Evolutionary conservation across 1,140 invertebrate species (phyloP).

Genomic region (Drosophila pseudoananassae): DNA sequence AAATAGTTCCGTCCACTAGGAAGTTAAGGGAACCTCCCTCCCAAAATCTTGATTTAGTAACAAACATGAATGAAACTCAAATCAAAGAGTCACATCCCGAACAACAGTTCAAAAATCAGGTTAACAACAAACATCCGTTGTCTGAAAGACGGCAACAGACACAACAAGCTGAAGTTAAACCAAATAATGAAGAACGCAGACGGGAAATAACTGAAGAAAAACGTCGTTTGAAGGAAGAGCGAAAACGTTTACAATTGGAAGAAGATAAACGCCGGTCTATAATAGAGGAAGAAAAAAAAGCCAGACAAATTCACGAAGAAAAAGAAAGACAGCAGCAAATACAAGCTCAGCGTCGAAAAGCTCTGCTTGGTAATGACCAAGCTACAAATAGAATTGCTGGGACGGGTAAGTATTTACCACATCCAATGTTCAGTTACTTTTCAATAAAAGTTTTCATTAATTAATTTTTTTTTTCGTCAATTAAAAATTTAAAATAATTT

Average conservation of each 20-base stretch:
- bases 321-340: conserved; percentile 76
- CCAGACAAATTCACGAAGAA: conserved; percentile 71
- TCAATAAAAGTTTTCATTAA: neutral
- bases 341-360: conserved; percentile 75
- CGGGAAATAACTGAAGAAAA: conserved; percentile 64
- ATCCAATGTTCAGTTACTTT: neutral
- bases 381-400: neutral
- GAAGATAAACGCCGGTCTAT: conserved; percentile 84
- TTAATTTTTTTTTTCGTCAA: too few species aligned
- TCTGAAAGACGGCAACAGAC: conserved; percentile 58
- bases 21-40: conserved; percentile 19
- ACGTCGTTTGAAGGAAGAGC: conserved; percentile 75
- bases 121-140: conserved; percentile 37
- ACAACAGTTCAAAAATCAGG: conserved; percentile 10
- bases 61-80: conserved; percentile 10
- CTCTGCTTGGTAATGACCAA: conserved; percentile 57
- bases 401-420: neutral
- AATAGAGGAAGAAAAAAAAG: conserved; percentile 63
- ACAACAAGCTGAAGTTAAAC: conserved; percentile 18
- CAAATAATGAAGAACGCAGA: conserved; percentile 53
- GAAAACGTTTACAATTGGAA: conserved; percentile 85
- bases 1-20: conserved; percentile 39
- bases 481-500: neutral
- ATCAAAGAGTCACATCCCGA: conserved; percentile 29
- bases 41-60: conserved; percentile 28